phyloP scores from a whole-genome alignment of 2,113 vertebrate species.

The Beaufortia kweichowensis region DNA sequence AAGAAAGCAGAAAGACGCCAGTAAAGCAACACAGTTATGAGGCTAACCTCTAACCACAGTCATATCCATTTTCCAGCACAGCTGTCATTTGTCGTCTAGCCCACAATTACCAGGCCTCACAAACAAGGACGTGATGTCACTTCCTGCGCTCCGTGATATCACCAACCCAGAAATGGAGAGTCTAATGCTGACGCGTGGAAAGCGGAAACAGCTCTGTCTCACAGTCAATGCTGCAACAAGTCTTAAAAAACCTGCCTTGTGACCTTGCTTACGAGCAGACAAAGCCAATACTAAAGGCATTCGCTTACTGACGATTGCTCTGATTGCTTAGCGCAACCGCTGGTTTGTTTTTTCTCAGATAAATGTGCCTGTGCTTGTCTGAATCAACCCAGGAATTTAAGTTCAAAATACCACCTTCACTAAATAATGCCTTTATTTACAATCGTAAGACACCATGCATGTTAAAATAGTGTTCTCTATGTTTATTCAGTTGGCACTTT shows the following conservation, averaged over 20 bases:
- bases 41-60: conserved; percentile 54
- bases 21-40: conserved; percentile 47
- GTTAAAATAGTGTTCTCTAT: background rate
- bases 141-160: conserved; percentile 78
- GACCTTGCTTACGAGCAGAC: conserved; percentile 67
- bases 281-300: conserved; percentile 67
- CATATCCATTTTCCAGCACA: conserved; percentile 71
- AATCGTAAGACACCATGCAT: background rate
- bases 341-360: background rate
- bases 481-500: background rate
- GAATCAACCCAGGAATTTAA: background rate
- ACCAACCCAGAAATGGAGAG: conserved; percentile 56
- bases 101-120: conserved; percentile 50
- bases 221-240: conserved; percentile 57
- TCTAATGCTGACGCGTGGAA: conserved; percentile 68
- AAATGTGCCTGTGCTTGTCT: background rate
- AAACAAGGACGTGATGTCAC: conserved; percentile 79
- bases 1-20: conserved; percentile 33
- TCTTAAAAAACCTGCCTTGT: conserved; percentile 60
- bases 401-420: background rate
- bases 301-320: conserved; percentile 60
- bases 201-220: conserved; percentile 71
- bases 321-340: conserved; percentile 11
- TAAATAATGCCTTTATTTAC: conserved; percentile 1
- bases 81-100: conserved; percentile 65